phyloP scores from a whole-genome alignment of 2,797 vertebrate species.

The Gymnodraco acuticeps region DNA sequence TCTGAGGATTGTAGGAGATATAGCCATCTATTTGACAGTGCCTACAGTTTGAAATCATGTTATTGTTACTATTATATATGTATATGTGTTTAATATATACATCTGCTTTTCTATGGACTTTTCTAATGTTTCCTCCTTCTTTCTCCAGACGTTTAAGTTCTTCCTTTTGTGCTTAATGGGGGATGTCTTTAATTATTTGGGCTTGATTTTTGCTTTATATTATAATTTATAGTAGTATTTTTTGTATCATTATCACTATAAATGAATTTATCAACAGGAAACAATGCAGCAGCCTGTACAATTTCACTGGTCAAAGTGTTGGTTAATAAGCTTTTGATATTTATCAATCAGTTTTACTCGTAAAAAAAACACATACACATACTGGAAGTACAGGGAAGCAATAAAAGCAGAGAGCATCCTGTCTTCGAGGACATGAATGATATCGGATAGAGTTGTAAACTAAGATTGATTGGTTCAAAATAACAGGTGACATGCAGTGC shows the following conservation, averaged over 20 bases:
- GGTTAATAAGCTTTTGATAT: no score
- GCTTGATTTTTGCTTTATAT: neutral
- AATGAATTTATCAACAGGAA: neutral
- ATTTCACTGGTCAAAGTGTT: slow-evolving; percentile 1
- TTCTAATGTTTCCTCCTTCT: neutral
- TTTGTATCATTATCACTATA: neutral
- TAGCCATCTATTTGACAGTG: neutral
- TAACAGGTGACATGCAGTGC: neutral
- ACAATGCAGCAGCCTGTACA: neutral
- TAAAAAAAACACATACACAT: neutral
- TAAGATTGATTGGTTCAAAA: slow-evolving; percentile 22
- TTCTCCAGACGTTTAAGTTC: neutral
- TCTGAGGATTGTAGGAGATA: neutral
- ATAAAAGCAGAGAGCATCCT: neutral
- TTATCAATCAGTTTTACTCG: neutral
- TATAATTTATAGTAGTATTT: neutral
- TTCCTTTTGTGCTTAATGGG: neutral
- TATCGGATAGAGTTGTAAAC: slow-evolving; percentile 2
- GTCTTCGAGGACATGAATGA: neutral
- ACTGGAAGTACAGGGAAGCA: neutral
- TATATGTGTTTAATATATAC: neutral
- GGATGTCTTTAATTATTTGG: neutral
- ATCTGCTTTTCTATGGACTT: neutral
- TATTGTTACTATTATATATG: neutral
- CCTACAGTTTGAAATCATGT: neutral